A percentile compares a stretch with the other conserved stretches of the same genome.
These are phyloP conservation scores for Lateolabrax maculatus DNA, from an alignment of 2,797 vertebrate species.

Conservation along the genomic window DNA sequence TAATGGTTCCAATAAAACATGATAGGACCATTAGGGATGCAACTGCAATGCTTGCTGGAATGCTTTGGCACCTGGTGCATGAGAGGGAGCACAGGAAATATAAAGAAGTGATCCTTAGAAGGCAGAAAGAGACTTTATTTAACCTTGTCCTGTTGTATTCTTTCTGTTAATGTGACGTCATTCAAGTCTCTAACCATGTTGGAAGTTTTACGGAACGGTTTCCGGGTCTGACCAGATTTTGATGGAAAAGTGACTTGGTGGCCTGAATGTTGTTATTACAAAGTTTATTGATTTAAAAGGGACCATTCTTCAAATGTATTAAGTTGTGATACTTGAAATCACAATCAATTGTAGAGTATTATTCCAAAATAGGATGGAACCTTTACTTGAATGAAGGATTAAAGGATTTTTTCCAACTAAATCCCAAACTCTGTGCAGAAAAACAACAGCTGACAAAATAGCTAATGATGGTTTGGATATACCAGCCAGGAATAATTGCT, in stretches of 20 bases:
- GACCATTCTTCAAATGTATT: not conserved
- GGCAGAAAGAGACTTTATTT: conserved; percentile 4
- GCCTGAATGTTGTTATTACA: not conserved
- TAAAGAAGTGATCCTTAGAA: not conserved
- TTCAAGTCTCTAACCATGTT: not conserved
- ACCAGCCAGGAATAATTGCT: conserved; percentile 39
- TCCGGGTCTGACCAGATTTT: not conserved
- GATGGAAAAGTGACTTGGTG: not conserved
- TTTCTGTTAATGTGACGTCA: not conserved
- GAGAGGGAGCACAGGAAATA: conserved; percentile 2
- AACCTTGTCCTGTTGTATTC: not conserved
- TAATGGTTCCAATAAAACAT: conserved; percentile 13
- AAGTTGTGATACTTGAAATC: not conserved
- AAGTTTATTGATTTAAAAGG: not conserved
- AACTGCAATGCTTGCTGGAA: not conserved
- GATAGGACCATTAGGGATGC: not conserved
- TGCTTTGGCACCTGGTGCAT: not conserved
- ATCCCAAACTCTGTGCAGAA: conserved; percentile 9
- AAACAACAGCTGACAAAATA: conserved; percentile 34
- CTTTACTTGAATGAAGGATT: not conserved
- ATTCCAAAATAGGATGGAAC: not conserved
- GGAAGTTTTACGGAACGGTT: not conserved
- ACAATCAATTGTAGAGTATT: no score
- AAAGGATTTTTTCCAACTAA: not conserved
- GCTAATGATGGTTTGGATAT: conserved; percentile 10